These are phyloP conservation scores for Geotrupes spiniger DNA, from an alignment of 2,888 invertebrate genomes.

Conservation along the genomic window DNA sequence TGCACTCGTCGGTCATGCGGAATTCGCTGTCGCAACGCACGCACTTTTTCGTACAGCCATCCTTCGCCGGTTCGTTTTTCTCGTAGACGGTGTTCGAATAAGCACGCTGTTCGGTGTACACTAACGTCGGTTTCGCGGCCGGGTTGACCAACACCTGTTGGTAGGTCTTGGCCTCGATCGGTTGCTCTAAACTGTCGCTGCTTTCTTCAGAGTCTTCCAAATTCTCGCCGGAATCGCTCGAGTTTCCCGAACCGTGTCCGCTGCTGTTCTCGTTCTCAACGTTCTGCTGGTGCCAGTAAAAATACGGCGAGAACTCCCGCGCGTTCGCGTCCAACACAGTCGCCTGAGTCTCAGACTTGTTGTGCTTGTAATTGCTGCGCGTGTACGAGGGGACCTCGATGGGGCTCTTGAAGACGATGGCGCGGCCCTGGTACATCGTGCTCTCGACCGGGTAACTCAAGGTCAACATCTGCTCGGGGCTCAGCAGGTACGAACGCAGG, in stretches of 20 bases:
- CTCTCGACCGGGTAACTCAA: conserved; percentile 73
- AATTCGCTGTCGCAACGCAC: conserved; percentile 72
- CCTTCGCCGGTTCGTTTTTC: conserved; percentile 14
- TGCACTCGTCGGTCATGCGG: conserved; percentile 63
- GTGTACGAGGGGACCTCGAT: conserved; percentile 21
- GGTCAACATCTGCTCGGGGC: conserved; percentile 59
- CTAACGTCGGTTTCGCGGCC: background rate
- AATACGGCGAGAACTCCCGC: conserved; percentile 61
- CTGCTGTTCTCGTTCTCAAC: conserved; percentile 22
- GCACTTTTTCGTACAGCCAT: conserved; percentile 49
- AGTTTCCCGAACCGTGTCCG: conserved; percentile 50
- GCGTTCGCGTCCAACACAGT: conserved; percentile 63
- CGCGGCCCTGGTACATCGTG: conserved; percentile 58
- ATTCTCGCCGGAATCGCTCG: conserved; percentile 44
- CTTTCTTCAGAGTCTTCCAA: conserved; percentile 26
- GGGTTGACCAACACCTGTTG: conserved; percentile 14
- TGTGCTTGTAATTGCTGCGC: conserved; percentile 14
- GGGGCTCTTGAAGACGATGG: conserved; percentile 58
- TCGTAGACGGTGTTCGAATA: conserved; percentile 8
- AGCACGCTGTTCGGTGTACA: background rate
- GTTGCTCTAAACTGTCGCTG: conserved; percentile 16
- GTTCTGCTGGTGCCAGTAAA: conserved; percentile 3
- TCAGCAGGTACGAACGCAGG: conserved; percentile 62
- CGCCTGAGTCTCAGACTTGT: conserved; percentile 10
- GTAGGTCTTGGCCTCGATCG: conserved; percentile 5